Conservation (phyloP, 2,888 invertebrate species). For the Acanthosepion pharaonis region DNA sequence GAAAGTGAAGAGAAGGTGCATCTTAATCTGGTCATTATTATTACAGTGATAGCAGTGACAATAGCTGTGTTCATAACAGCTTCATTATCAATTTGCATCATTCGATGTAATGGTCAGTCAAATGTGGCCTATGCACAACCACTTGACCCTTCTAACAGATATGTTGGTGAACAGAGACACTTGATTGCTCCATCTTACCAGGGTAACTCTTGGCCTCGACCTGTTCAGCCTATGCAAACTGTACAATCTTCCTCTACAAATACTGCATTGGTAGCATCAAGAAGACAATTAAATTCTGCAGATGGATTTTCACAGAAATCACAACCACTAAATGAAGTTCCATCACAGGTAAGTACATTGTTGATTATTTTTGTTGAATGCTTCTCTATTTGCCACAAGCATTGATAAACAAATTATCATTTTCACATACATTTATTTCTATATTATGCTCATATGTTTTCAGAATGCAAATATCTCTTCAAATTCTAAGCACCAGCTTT, state of each 20-base stretch:
- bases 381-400: too few species aligned
- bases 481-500: too few species aligned
- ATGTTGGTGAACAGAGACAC: not conserved
- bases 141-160: not conserved
- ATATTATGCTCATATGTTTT: too few species aligned
- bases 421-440: too few species aligned
- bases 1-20: not conserved
- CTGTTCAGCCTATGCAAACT: not conserved
- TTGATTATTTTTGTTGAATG: too few species aligned
- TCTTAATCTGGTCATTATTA: constrained; percentile 2
- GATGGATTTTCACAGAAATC: not conserved
- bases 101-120: constrained; percentile 12
- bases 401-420: too few species aligned
- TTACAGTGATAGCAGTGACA: constrained; percentile 1
- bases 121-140: constrained; percentile 33
- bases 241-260: not conserved
- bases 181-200: not conserved
- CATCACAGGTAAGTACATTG: not conserved
- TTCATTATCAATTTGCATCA: not conserved
- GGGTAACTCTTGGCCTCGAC: not conserved
- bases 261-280: not conserved
- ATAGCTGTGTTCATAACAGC: not conserved
- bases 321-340: not conserved
- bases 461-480: too few species aligned
- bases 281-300: not conserved